Evolutionary conservation across 2,888 invertebrate species (phyloP), one percentile per base, ranked within the genome.

Genomic region (Zelleria hepariella): DNA sequence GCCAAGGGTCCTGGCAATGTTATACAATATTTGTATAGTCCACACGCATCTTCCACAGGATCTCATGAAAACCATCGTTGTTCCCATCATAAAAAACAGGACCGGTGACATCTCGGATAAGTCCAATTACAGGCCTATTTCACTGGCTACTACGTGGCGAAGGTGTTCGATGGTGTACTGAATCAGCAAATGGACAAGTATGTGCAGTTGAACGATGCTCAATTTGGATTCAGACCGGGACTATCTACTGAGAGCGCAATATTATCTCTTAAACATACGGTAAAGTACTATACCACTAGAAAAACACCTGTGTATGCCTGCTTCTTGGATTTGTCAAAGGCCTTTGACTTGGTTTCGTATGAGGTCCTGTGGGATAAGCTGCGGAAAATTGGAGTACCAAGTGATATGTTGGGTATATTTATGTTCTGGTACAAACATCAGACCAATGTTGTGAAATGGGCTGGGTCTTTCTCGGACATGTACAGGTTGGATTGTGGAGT

Each of bases 81-180:
- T 56, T 6, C 59, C 59, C 7, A 59, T 59, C n/a, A 21, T 56
- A 20, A 55, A 59, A 56, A 56, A 59, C 23, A 55, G 49, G 25
- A 56, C 56, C 4, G 55, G 56, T 6, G 59, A 59, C 49, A 25
- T 27, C 20, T 25, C 56, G 6, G 51, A 56, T 53, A 56, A 24
- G n/a, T 15, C 5, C 3, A 59, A 59, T 20, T 59, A 59, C 48
- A 59, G 59, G 42, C 59, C 55, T 57, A 59, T 47, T 20, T 61
- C 63, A 59, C 61, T 49, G 57, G 27, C 20, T 66, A 64, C 5
- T 23, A 64, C 8, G 63, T 67, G 1, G 64, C 66, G 5, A 65
- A 66, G 57, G 62, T 64, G 27, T 52, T 63, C 10, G 61, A 62
- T 10, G 55, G 63, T 58, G 4, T 62, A 56, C 58, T 63, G 53